Conservation (phyloP, 2,113 vertebrate species). For the Antigone vipio region DNA sequence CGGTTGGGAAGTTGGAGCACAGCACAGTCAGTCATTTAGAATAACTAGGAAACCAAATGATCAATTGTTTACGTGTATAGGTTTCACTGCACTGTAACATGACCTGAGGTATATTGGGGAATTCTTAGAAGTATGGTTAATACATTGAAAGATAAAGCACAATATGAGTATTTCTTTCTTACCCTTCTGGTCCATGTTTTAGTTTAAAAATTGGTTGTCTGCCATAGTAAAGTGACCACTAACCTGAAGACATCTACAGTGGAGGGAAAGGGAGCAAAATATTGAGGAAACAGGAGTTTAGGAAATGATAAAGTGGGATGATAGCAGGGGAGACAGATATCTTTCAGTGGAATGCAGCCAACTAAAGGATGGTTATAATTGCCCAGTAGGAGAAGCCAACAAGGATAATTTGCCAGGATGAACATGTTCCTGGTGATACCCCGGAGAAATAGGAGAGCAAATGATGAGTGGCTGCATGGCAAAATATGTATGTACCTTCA, state of each 20-base stretch:
- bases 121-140: background rate
- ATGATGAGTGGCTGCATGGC: background rate
- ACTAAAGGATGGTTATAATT: background rate
- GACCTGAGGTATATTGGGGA: background rate
- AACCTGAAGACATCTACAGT: background rate
- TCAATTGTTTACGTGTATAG: background rate
- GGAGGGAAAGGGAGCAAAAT: background rate
- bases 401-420: background rate
- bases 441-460: background rate
- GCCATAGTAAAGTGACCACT: background rate
- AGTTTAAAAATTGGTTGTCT: background rate
- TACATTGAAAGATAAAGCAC: background rate
- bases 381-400: background rate
- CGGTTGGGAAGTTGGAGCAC: background rate
- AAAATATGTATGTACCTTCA: background rate
- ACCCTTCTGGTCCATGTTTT: background rate
- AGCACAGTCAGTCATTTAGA: background rate
- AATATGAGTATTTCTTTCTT: background rate
- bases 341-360: background rate
- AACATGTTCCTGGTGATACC: background rate
- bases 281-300: background rate
- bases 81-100: background rate
- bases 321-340: background rate
- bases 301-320: background rate
- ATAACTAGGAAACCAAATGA: background rate